phyloP scores from a whole-genome alignment of 2,888 invertebrate species.

The Aproaerema taeniolella region DNA sequence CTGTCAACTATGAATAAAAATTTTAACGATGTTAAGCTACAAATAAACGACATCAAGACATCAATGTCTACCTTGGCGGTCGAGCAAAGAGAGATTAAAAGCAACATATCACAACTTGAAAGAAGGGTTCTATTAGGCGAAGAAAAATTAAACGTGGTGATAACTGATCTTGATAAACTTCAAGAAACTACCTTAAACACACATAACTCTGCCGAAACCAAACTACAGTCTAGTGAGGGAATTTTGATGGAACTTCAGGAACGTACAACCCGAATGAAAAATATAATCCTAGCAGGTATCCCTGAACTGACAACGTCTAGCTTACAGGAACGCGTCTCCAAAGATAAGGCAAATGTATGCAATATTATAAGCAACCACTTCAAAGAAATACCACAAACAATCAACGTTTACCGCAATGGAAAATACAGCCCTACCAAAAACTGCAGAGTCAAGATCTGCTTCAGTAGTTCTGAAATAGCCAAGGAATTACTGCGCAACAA shows the following conservation, averaged over 20 bases:
- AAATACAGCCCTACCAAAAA: slow-evolving; percentile 4
- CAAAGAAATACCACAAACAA: slow-evolving; percentile 4
- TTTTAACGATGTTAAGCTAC: slow-evolving; percentile 9
- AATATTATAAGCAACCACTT: background rate
- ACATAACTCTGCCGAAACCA: background rate
- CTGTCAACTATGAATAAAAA: slow-evolving; percentile 10
- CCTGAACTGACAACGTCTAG: slow-evolving; percentile 1
- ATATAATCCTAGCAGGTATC: slow-evolving; percentile 4
- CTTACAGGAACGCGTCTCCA: background rate
- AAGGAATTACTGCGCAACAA: slow-evolving; percentile 5
- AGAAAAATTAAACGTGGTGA: background rate
- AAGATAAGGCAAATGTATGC: slow-evolving; percentile 1
- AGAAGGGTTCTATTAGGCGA: slow-evolving; percentile 2
- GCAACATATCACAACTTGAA: slow-evolving; percentile 1
- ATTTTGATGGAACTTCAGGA: slow-evolving; percentile 5
- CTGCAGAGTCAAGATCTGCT: slow-evolving; percentile 11
- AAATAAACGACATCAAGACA: slow-evolving; percentile 6
- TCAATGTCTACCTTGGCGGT: background rate
- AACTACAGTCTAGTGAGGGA: background rate
- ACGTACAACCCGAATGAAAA: slow-evolving; percentile 3
- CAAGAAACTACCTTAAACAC: background rate
- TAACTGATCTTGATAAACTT: background rate
- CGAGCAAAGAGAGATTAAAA: slow-evolving; percentile 6
- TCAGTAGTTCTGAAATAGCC: slow-evolving; percentile 1
- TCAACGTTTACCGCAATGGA: slow-evolving; percentile 8